phyloP scores from a whole-genome alignment of 2,113 vertebrate species.

The Mungos mungo region DNA sequence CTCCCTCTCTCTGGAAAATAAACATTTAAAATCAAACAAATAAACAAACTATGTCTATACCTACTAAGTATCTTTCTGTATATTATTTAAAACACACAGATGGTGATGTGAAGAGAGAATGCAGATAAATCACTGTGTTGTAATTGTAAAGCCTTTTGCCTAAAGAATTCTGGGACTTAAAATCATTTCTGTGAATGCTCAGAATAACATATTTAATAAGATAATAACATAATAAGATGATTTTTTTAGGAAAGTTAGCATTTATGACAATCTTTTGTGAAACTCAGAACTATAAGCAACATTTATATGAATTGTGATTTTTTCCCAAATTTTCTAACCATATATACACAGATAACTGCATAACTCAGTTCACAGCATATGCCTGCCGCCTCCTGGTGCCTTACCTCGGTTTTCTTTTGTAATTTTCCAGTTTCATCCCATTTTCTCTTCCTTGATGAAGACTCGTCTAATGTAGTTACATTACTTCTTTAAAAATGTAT shows the following conservation, averaged over 20 bases:
- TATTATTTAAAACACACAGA: conserved; percentile 14
- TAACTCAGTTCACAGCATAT: neutral
- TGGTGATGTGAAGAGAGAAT: neutral
- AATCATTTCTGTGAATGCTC: neutral
- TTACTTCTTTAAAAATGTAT: neutral
- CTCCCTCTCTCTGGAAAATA: no score
- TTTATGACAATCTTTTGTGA: neutral
- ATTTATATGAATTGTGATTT: neutral
- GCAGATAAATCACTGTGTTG: neutral
- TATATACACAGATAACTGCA: neutral
- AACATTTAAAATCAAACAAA: no score
- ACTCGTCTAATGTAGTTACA: neutral
- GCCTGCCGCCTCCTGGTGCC: fast-evolving
- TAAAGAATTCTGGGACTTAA: conserved; percentile 29
- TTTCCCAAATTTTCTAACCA: neutral
- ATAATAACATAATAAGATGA: neutral
- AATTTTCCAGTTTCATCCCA: neutral
- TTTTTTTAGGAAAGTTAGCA: neutral
- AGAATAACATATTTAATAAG: neutral
- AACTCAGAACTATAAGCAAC: neutral
- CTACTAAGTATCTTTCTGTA: neutral
- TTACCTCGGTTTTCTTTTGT: fast-evolving
- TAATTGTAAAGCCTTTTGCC: conserved; percentile 27
- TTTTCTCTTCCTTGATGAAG: neutral
- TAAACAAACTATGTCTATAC: neutral